These are phyloP conservation scores for Hybos culiciformis DNA, from an alignment of 2,888 invertebrate genomes.

Conservation along the genomic window DNA sequence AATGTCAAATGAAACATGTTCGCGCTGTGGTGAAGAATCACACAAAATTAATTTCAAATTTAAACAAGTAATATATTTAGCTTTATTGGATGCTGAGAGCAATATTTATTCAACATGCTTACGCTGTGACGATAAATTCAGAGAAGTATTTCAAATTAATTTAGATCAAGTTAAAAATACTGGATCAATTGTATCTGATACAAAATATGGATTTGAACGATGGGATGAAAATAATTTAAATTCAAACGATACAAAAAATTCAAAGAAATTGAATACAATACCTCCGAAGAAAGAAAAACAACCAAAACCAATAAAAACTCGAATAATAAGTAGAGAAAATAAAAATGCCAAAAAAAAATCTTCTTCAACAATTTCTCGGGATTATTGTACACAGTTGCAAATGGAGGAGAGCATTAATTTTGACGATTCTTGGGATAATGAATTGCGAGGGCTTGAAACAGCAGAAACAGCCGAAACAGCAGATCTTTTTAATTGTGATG, in stretches of 20 bases:
- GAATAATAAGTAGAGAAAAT: constrained; percentile 8
- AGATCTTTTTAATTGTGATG: constrained; percentile 9
- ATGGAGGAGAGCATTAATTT: constrained; percentile 20
- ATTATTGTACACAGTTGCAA: constrained; percentile 23
- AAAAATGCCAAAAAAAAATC: neutral
- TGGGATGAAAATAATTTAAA: no score
- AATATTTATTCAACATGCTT: constrained; percentile 31
- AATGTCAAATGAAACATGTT: constrained; percentile 52
- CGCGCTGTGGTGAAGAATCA: constrained; percentile 23
- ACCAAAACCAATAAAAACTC: neutral
- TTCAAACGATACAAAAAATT: neutral
- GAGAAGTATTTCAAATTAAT: constrained; percentile 29
- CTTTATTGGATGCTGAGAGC: constrained; percentile 23
- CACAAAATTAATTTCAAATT: constrained; percentile 15
- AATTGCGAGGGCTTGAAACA: neutral
- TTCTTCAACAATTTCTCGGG: constrained; percentile 12
- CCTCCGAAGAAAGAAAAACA: constrained; percentile 2
- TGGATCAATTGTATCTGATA: constrained; percentile 25
- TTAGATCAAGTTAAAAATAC: constrained; percentile 26
- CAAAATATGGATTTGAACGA: no score
- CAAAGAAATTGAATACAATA: neutral
- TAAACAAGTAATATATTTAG: constrained; percentile 20
- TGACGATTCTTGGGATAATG: neutral
- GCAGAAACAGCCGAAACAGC: constrained; percentile 7
- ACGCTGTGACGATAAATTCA: constrained; percentile 29